Evolutionary conservation across 2,113 vertebrate species (phyloP).

Genomic region (Eleginops maclovinus): DNA sequence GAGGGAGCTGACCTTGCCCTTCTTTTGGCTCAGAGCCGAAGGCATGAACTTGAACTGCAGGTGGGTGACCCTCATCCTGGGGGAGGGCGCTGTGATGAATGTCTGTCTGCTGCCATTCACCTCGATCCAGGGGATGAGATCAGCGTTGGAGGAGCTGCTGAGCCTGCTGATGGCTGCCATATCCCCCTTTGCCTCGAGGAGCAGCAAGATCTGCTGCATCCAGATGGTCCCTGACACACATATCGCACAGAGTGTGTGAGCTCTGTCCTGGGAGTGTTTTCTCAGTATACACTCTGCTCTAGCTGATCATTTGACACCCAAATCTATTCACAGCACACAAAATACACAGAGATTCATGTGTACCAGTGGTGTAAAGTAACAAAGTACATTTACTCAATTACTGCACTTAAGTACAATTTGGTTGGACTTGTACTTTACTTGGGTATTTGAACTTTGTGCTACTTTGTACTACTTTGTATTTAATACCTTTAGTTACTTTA

Average conservation of each 20-base stretch:
- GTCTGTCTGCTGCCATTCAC: slow-evolving; percentile 18
- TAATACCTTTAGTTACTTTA: too few relatives aligned
- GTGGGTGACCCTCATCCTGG: slow-evolving; percentile 66
- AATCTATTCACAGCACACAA: slow-evolving; percentile 23
- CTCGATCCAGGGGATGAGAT: slow-evolving; percentile 76
- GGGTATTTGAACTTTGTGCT: too few relatives aligned
- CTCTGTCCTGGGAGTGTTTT: slow-evolving; percentile 1
- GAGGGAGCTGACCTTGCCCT: slow-evolving; percentile 69
- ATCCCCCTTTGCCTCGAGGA: slow-evolving; percentile 70
- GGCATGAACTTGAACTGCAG: slow-evolving; percentile 69
- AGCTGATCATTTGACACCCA: slow-evolving; percentile 2
- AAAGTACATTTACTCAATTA: too few relatives aligned
- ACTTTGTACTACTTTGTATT: too few relatives aligned
- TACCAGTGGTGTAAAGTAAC: slow-evolving; percentile 5
- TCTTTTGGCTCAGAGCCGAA: slow-evolving; percentile 60
- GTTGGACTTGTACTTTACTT: too few relatives aligned
- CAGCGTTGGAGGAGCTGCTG: slow-evolving; percentile 1
- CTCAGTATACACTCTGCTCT: slow-evolving; percentile 14
- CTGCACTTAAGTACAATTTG: too few relatives aligned
- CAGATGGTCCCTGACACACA: slow-evolving; percentile 74
- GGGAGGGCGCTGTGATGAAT: slow-evolving; percentile 48
- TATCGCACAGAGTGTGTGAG: neutral
- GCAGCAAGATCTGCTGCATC: slow-evolving; percentile 79
- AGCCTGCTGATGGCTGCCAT: slow-evolving; percentile 5
- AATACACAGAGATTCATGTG: slow-evolving; percentile 13